phyloP scores from a whole-genome alignment of 2,797 vertebrate genomes.

The Sebastes kiyomatsui region DNA sequence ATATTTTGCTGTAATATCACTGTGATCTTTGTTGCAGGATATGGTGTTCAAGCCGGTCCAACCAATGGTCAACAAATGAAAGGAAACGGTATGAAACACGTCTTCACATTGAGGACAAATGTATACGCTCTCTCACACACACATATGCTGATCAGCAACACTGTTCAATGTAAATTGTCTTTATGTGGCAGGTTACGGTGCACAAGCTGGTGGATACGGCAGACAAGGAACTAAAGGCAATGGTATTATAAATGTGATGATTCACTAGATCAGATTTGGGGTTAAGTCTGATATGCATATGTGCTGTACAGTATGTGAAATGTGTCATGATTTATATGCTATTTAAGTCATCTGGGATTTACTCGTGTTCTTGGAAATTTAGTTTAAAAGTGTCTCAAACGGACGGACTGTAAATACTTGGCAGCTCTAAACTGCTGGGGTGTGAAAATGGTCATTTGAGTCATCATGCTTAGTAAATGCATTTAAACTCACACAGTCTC shows the following conservation, averaged over 20 bases:
- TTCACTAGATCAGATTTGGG: background rate
- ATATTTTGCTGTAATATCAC: background rate
- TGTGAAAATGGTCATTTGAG: background rate
- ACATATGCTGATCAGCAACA: background rate
- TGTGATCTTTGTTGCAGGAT: constrained; percentile 41
- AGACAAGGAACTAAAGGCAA: constrained; percentile 62
- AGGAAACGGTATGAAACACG: constrained; percentile 35
- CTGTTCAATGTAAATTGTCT: background rate
- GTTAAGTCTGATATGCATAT: background rate
- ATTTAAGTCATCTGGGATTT: background rate
- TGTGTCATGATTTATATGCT: background rate
- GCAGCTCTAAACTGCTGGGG: background rate
- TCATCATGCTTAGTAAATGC: background rate
- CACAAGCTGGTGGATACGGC: constrained; percentile 38
- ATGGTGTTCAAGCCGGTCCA: constrained; percentile 38
- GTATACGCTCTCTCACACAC: background rate
- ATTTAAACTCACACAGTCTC: background rate
- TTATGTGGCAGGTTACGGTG: constrained; percentile 42
- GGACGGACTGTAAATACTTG: background rate
- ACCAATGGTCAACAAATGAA: constrained; percentile 48
- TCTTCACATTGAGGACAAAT: background rate
- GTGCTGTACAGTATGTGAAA: background rate
- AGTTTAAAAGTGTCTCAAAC: background rate
- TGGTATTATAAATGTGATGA: constrained; percentile 10
- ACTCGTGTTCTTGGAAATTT: background rate